Evolutionary conservation across 2,888 invertebrate species (phyloP).

Genomic region (Amphipyra tragopoginis): DNA sequence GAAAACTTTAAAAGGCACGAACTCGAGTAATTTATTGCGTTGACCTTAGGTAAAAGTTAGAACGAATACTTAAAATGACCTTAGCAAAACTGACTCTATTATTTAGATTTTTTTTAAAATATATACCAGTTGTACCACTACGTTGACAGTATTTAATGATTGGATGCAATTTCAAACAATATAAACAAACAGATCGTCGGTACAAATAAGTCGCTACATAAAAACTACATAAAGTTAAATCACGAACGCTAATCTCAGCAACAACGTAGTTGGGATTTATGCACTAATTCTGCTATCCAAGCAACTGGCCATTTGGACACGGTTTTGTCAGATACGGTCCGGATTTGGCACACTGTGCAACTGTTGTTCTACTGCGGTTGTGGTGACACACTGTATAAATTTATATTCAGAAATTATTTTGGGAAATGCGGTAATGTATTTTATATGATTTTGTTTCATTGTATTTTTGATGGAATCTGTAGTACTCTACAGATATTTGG

Average conservation of each 20-base stretch:
- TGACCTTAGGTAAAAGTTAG: conserved; percentile 19
- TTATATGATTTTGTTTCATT: conserved; percentile 14
- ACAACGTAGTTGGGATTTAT: conserved; percentile 70
- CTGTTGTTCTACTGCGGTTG: conserved; percentile 64
- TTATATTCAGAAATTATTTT: conserved; percentile 47
- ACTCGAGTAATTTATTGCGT: conserved; percentile 27
- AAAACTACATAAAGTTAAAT: conserved; percentile 50
- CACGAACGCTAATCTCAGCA: conserved; percentile 61
- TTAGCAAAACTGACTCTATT: neutral
- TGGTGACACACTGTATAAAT: conserved; percentile 45
- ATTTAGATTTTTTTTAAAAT: too few species aligned
- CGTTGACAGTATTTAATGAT: too few species aligned
- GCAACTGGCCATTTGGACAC: conserved; percentile 63
- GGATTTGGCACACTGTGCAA: conserved; percentile 71
- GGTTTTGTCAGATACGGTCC: conserved; percentile 73
- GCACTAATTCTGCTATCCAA: conserved; percentile 74
- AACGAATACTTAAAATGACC: neutral
- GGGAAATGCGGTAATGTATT: conserved; percentile 30
- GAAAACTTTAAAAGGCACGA: conserved; percentile 19
- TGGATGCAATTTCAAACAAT: too few species aligned
- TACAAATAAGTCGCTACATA: conserved; percentile 13
- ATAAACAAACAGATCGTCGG: too few species aligned
- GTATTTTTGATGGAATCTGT: too few species aligned
- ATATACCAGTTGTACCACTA: too few species aligned
- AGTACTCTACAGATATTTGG: too few species aligned